Evolutionary conservation across 2,113 vertebrate genomes (phyloP).

Genomic region (Plotosus lineatus): DNA sequence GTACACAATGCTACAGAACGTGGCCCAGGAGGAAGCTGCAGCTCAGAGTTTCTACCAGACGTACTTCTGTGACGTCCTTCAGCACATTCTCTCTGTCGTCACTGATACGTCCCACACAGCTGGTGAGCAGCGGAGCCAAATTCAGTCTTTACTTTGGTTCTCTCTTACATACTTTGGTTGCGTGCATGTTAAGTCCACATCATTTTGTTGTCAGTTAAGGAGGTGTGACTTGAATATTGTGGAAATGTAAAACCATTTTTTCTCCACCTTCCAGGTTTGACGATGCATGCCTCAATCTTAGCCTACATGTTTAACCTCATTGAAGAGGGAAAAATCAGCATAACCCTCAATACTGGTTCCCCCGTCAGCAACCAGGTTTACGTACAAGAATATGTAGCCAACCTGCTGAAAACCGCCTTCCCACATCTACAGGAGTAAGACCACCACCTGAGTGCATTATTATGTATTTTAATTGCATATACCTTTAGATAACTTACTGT

Average conservation of each 20-base stretch:
- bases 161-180: not conserved
- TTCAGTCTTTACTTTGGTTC: not conserved
- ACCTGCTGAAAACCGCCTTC: conserved; percentile 97
- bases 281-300: conserved; percentile 98
- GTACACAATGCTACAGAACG: conserved; percentile 94
- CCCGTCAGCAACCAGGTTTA: conserved; percentile 92
- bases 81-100: conserved; percentile 98
- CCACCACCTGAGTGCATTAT: no score
- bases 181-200: not conserved
- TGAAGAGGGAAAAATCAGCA: conserved; percentile 96
- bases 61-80: conserved; percentile 96
- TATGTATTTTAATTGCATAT: no score
- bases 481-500: no score
- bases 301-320: conserved; percentile 99
- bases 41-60: conserved; percentile 99
- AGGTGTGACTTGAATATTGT: not conserved
- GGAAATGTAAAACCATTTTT: not conserved
- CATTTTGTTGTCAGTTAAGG: not conserved
- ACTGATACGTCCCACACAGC: conserved; percentile 98
- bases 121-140: conserved; percentile 69
- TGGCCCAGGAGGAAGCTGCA: conserved; percentile 94
- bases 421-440: conserved; percentile 98
- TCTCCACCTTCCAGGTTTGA: conserved; percentile 79
- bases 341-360: conserved; percentile 81
- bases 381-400: conserved; percentile 98